Evolutionary conservation across 2,888 invertebrate species (phyloP), one percentile per base, ranked within the genome.

Genomic region (Sympetrum striolatum): DNA sequence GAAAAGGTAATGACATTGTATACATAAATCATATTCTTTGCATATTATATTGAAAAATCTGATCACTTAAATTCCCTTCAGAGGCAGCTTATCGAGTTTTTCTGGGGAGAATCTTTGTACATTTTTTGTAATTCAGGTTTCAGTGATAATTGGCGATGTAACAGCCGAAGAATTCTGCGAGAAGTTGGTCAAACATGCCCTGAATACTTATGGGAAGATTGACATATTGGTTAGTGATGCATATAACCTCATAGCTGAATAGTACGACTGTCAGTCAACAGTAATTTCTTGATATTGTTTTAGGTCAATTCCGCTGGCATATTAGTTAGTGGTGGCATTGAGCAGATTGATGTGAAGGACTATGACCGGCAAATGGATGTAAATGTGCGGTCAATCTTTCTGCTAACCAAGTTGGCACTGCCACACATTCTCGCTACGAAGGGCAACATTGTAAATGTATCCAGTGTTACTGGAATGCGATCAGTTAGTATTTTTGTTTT

Each of bases 381-480:
- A 53, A 96, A 96, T 93, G 93, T 94, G 22, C 94, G 95, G 92
- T 94, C 93, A 81, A 92, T 93, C 18, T 93, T 93, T 81, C 91
- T 93, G 25, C 92, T 95, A 90, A 95, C 94, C 2, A 94, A 94
- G 93, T 92, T 95, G 82, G 94, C 94, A 14, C 93, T 94, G 1
- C 95, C 95, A 6, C 93, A 95, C 92, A 93, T 95, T 18, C 93
- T 94, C 15, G 90, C 90, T 14, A 90, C 82, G 91, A 93, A 94
- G 91, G 95, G 95, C 39, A 94, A 93, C 90, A 93, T 95, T 91
- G 95, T 96, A 22, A 96, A 96, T 93, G 95, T 96, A 5, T 95
- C 95, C 90, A 95, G 95, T 92, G 94, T 96, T 48, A 94, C 94
- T 91, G 96, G 95, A n/a, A 92, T 95, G 18, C 93, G 95, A 92